Base-by-base conservation (phyloP, 1,140 invertebrate genomes). In the Eriosoma lanigerum region DNA sequence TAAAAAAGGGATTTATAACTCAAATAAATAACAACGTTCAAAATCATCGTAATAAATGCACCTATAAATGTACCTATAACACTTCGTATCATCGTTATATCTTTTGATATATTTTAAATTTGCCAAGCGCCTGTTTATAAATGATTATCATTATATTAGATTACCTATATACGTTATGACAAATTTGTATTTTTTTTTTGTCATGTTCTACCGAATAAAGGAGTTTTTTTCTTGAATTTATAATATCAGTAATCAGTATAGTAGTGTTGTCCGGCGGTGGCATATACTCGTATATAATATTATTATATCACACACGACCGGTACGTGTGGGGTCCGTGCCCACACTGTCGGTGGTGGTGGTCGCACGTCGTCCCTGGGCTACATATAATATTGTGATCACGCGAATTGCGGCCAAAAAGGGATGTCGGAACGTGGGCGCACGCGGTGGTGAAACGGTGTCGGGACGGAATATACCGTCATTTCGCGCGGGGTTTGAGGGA, bases 331-430 rank as follows among this genome's bases (percentile, higher is more conserved):
- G 38, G 75, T 24, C 32, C 24, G 48, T 48, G 29, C 24, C 21
- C 68, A 21, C 68, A 50, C 66, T 70, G 66, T 3, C 19, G 46
- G 46, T 17, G 46, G 9, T 19, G 52, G 50, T 19, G 32, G 54
- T 38, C n/a, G 32, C 32, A 38, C 3, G 32, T 76, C n/a, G 75
- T 62, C 54, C 54, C 29, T 17, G 56, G 8, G 54, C n/a, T 78
- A 62, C 54, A 62, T 78, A 78, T 78, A 62, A 78, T 78, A 78
- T 78, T 78, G 54, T 62, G 75, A 78, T 78, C 75, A 78, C 75
- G 75, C 60, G 75, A 78, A 78, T 78, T 78, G 75, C 38, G 54
- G 54, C 56, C 72, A 44, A 38, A 38, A 38, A 76, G 54, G 72
- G 52, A 38, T 76, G 56, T 75, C 12, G 19, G 48, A 75, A 75